Conservation (phyloP, 2,888 invertebrate species). For the Calameuta idolon region DNA sequence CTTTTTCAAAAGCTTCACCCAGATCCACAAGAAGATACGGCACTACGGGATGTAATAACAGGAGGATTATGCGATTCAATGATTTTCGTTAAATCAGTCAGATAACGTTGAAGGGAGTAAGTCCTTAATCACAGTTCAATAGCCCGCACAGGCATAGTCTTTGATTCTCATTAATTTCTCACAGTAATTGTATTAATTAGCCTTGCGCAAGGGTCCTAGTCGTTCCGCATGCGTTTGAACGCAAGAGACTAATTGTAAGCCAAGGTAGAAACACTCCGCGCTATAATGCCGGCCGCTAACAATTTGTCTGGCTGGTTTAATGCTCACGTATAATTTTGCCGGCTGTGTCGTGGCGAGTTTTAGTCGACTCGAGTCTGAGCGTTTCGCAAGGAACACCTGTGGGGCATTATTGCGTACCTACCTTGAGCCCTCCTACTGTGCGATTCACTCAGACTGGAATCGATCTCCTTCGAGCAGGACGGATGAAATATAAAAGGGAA, state of each 20-base stretch:
- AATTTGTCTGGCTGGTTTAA: not conserved
- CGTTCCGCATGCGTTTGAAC: not conserved
- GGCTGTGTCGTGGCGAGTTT: conserved; percentile 1
- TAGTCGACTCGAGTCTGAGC: not conserved
- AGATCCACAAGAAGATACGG: not conserved
- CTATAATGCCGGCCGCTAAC: not conserved
- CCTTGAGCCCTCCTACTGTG: conserved; percentile 9
- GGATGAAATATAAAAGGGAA: not conserved
- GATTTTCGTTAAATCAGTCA: not conserved
- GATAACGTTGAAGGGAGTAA: too few relatives aligned
- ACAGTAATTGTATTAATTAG: not conserved
- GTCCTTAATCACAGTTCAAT: not conserved
- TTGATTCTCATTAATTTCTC: not conserved
- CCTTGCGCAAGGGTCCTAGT: not conserved
- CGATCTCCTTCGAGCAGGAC: not conserved
- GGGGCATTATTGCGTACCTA: conserved; percentile 17
- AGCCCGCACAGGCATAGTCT: not conserved
- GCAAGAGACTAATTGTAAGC: not conserved
- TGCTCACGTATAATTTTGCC: conserved; percentile 4
- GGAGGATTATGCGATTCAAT: not conserved
- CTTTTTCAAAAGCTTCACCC: not conserved
- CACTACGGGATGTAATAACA: not conserved
- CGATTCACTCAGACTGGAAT: conserved; percentile 7
- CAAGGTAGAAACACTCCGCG: not conserved
- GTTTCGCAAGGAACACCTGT: conserved; percentile 23